Percentiles rank a stretch among this genome's conserved stretches.
These are phyloP conservation scores for Adrianichthys oophorus DNA, from an alignment of 2,797 vertebrate genomes.

Conservation along the genomic window DNA sequence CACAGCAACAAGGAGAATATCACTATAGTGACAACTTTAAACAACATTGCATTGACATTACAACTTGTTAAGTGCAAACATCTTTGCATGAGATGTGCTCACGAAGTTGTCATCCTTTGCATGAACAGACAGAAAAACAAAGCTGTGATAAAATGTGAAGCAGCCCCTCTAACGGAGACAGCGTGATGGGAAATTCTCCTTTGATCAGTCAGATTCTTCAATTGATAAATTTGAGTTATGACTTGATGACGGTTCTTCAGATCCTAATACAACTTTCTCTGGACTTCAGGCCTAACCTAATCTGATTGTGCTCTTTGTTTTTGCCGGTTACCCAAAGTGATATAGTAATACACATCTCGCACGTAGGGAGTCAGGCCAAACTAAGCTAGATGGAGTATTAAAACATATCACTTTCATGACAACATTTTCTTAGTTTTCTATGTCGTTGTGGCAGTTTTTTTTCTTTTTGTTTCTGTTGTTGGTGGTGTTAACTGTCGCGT, in stretches of 20 bases:
- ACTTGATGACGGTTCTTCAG: too few relatives aligned
- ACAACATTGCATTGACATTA: too few relatives aligned
- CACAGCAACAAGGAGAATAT: too few relatives aligned
- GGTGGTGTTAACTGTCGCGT: constrained; percentile 50
- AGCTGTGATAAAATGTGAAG: not conserved
- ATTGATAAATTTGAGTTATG: not conserved
- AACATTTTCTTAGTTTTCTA: constrained; percentile 66
- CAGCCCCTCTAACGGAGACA: not conserved
- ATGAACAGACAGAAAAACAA: not conserved
- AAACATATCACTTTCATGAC: constrained; percentile 91
- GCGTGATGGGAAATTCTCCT: constrained; percentile 19
- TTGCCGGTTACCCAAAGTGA: constrained; percentile 99
- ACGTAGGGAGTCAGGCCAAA: constrained; percentile 83
- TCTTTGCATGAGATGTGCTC: not conserved
- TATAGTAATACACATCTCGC: constrained; percentile 98
- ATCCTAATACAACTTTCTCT: too few relatives aligned
- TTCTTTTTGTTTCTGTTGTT: constrained; percentile 70
- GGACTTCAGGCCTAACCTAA: too few relatives aligned
- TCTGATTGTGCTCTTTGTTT: constrained; percentile 74
- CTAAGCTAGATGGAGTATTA: constrained; percentile 94
- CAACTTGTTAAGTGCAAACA: not conserved
- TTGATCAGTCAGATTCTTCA: constrained; percentile 3
- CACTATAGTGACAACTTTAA: too few relatives aligned
- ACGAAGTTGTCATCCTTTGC: too few relatives aligned
- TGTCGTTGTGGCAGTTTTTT: constrained; percentile 63